These are phyloP conservation scores for Bellardia pandia DNA, from an alignment of 2,888 invertebrate genomes.

Conservation along the genomic window DNA sequence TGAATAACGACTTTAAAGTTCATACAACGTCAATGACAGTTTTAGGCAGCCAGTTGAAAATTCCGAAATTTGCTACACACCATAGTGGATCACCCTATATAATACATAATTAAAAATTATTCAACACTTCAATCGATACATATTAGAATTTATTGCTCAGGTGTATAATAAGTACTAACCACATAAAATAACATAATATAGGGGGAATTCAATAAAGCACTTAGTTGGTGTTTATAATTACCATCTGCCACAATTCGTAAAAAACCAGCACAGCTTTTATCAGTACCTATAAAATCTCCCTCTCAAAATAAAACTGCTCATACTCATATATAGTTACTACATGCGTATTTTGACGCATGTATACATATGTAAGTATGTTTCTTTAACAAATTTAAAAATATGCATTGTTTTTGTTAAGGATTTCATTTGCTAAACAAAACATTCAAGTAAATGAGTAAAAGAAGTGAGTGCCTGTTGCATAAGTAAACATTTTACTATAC, in stretches of 20 bases:
- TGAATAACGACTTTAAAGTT: too few species aligned
- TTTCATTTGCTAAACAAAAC: constrained; percentile 31
- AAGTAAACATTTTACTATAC: constrained; percentile 57
- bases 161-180: neutral
- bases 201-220: neutral
- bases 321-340: neutral
- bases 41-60: too few species aligned
- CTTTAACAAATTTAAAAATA: constrained; percentile 32
- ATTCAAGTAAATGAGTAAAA: constrained; percentile 5
- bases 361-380: neutral
- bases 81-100: too few species aligned
- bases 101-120: too few species aligned
- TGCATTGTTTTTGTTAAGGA: constrained; percentile 40
- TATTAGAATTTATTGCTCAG: neutral
- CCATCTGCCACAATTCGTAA: constrained; percentile 3
- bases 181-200: neutral
- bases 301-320: neutral
- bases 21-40: too few species aligned
- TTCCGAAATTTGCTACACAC: too few species aligned
- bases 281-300: neutral
- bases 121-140: neutral
- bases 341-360: neutral
- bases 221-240: neutral
- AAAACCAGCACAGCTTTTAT: neutral
- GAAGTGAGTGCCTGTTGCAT: constrained; percentile 42